Evolutionary conservation across 2,888 invertebrate genomes (phyloP).

Genomic region (Ophioninae sp.): DNA sequence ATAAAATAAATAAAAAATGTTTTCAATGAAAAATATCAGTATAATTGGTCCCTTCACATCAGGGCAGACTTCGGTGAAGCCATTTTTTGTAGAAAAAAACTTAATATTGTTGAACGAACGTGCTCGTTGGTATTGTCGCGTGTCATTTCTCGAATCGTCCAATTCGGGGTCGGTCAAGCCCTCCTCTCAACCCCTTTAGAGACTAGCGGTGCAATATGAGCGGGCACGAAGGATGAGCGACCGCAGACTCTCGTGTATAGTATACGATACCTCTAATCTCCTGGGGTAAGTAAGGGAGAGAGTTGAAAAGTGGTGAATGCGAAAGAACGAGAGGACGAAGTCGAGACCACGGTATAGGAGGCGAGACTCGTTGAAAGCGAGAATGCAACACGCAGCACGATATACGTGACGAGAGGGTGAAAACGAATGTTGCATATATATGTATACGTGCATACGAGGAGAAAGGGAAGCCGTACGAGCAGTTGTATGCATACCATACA

Average conservation of each 20-base stretch:
- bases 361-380: constrained; percentile 53
- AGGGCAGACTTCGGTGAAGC: no score
- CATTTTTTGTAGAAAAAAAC: no score
- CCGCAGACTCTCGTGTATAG: constrained; percentile 36
- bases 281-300: constrained; percentile 36
- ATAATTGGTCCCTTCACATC: no score
- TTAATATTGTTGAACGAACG: no score
- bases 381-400: constrained; percentile 44
- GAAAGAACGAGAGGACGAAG: constrained; percentile 9
- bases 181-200: background rate
- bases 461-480: constrained; percentile 57
- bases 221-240: constrained; percentile 30
- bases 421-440: constrained; percentile 37
- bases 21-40: no score
- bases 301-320: constrained; percentile 21
- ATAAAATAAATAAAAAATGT: no score
- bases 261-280: constrained; percentile 57
- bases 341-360: constrained; percentile 10
- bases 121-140: constrained; percentile 16
- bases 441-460: constrained; percentile 29
- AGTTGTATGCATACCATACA: constrained; percentile 15
- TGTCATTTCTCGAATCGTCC: constrained; percentile 14
- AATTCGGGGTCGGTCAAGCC: constrained; percentile 13
- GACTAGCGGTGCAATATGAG: constrained; percentile 1
- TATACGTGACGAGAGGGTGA: constrained; percentile 35